phyloP scores from a whole-genome alignment of 2,797 vertebrate species.

The Peromyscus nudipes region DNA sequence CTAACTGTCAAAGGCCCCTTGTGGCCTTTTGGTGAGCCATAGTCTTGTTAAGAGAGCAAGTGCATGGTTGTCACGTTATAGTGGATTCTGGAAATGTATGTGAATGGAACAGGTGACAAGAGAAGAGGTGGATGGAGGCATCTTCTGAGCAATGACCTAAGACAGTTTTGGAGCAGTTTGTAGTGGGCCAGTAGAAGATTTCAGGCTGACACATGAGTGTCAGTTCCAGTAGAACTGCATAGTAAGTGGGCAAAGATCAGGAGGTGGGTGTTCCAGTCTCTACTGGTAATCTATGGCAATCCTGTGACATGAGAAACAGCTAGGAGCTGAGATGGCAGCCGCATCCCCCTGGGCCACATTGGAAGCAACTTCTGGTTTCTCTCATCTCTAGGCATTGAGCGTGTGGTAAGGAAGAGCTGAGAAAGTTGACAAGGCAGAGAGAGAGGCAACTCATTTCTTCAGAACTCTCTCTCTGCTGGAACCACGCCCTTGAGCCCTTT shows the following conservation, averaged over 20 bases:
- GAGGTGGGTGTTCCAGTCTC: not conserved
- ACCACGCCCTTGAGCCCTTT: slow-evolving; percentile 10
- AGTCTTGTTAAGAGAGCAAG: not conserved
- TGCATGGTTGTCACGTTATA: accelerated
- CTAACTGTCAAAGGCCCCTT: accelerated
- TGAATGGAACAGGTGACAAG: not conserved
- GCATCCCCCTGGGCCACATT: accelerated
- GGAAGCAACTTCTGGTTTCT: not conserved
- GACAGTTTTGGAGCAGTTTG: not conserved
- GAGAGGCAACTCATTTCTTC: not conserved
- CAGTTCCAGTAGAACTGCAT: not conserved
- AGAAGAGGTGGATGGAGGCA: no score
- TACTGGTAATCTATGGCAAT: no score
- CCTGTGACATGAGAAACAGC: not conserved
- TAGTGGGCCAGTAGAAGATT: not conserved
- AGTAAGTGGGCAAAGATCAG: not conserved
- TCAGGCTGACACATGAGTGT: not conserved
- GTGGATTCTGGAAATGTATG: not conserved
- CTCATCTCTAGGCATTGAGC: not conserved
- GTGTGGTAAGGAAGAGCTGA: not conserved
- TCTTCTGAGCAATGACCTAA: not conserved
- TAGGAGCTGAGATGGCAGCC: not conserved
- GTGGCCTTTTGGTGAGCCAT: not conserved
- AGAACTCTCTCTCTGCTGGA: not conserved
- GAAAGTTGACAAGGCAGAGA: not conserved